Evolutionary conservation across 2,888 invertebrate genomes (phyloP).

Genomic region (Netelia inedita): DNA sequence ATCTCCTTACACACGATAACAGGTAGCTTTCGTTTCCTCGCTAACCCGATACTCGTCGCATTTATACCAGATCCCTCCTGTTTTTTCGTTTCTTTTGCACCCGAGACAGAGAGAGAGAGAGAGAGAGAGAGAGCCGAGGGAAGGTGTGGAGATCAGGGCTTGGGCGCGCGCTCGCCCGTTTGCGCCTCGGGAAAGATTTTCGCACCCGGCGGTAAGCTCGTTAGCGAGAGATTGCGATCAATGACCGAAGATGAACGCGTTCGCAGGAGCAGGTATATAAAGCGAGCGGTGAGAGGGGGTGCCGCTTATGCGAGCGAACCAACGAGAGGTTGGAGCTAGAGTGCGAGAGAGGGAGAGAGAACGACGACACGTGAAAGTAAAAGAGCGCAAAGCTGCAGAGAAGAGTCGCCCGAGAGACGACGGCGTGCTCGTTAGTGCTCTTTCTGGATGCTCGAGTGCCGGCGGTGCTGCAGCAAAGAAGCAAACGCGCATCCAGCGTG

Average conservation of each 20-base stretch:
- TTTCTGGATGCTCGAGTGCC: conserved; percentile 65
- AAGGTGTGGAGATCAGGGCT: conserved; percentile 59
- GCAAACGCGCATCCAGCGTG: conserved; percentile 47
- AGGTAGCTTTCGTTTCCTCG: conserved; percentile 50
- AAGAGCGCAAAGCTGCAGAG: conserved; percentile 58
- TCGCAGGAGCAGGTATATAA: conserved; percentile 74
- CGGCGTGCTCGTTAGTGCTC: conserved; percentile 79
- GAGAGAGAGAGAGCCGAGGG: conserved; percentile 25
- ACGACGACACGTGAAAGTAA: conserved; percentile 57
- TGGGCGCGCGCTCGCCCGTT: conserved; percentile 54
- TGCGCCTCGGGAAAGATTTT: conserved; percentile 79
- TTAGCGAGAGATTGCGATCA: conserved; percentile 83
- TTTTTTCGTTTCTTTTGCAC: conserved; percentile 34
- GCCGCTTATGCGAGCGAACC: conserved; percentile 31
- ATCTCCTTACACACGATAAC: conserved; percentile 38
- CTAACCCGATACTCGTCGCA: conserved; percentile 33
- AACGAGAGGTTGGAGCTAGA: conserved; percentile 57
- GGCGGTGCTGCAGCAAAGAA: conserved; percentile 45
- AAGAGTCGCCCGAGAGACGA: conserved; percentile 38
- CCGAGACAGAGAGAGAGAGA: conserved; percentile 54
- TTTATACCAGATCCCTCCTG: conserved; percentile 41
- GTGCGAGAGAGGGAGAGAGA: conserved; percentile 55
- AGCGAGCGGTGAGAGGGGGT: conserved; percentile 1
- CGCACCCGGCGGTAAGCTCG: conserved; percentile 82
- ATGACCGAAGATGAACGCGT: conserved; percentile 84